phyloP scores from a whole-genome alignment of 2,113 vertebrate genomes.

The Eulacestoma nigropectus region DNA sequence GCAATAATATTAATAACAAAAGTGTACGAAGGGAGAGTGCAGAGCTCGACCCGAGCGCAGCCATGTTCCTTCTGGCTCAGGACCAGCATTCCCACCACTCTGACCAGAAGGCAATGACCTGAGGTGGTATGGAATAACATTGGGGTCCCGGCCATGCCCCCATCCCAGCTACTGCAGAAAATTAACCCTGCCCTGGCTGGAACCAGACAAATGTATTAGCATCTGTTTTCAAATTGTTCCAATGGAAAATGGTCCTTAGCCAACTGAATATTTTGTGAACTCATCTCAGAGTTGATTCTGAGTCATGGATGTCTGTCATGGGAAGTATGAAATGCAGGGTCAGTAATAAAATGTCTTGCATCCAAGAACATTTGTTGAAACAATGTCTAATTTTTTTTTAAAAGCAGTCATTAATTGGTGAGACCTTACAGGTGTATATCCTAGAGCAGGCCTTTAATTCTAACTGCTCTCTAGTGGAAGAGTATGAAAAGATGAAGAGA shows the following conservation, averaged over 20 bases:
- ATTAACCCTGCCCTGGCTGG: not conserved
- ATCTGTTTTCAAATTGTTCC: slow-evolving; percentile 1
- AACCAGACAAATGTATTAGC: not conserved
- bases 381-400: not conserved
- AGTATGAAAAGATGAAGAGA: not conserved
- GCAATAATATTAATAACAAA: not conserved
- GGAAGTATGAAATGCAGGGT: not conserved
- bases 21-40: not conserved
- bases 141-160: not conserved
- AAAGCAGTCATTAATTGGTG: not conserved
- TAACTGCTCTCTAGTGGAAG: not conserved
- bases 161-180: not conserved
- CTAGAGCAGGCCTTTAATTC: not conserved
- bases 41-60: fast-evolving
- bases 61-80: not conserved
- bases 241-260: not conserved
- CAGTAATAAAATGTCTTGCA: not conserved
- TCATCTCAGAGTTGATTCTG: not conserved
- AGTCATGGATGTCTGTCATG: not conserved
- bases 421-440: not conserved
- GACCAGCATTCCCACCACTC: not conserved
- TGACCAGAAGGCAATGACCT: not conserved
- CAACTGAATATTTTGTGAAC: not conserved
- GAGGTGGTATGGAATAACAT: not conserved
- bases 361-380: not conserved